These are phyloP conservation scores for Meda fulgida DNA, from an alignment of 2,797 vertebrate genomes.

Conservation along the genomic window DNA sequence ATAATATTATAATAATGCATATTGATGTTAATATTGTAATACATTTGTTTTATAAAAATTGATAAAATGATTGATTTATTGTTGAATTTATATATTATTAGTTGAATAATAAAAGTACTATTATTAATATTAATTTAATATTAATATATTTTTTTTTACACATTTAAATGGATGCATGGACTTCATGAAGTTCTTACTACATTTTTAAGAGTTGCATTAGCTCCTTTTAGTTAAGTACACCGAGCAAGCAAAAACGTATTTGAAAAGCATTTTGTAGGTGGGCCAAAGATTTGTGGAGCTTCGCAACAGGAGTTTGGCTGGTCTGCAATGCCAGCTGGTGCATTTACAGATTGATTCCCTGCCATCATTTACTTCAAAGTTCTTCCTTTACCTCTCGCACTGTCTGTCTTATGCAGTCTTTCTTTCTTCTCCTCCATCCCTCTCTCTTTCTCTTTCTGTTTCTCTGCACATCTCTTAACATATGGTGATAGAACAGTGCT, in stretches of 20 bases:
- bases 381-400: constrained; percentile 20
- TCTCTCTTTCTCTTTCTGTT: constrained; percentile 24
- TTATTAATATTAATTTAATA: too few species aligned
- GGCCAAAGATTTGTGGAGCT: constrained; percentile 13
- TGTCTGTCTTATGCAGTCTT: background rate
- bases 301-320: constrained; percentile 60
- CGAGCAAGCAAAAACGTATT: background rate
- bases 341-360: constrained; percentile 70
- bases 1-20: background rate
- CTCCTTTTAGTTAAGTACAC: background rate
- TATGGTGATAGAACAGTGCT: constrained; percentile 76
- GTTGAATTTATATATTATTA: background rate
- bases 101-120: background rate
- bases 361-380: constrained; percentile 61
- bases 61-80: background rate
- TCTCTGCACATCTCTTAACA: constrained; percentile 69
- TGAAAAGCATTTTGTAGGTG: background rate
- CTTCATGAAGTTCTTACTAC: background rate
- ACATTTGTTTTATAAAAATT: background rate
- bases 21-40: background rate
- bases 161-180: background rate
- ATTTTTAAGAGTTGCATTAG: background rate
- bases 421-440: constrained; percentile 12
- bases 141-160: too few species aligned
- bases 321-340: constrained; percentile 66